phyloP scores from a whole-genome alignment of 2,113 vertebrate genomes.

The Pomatostomus ruficeps region DNA sequence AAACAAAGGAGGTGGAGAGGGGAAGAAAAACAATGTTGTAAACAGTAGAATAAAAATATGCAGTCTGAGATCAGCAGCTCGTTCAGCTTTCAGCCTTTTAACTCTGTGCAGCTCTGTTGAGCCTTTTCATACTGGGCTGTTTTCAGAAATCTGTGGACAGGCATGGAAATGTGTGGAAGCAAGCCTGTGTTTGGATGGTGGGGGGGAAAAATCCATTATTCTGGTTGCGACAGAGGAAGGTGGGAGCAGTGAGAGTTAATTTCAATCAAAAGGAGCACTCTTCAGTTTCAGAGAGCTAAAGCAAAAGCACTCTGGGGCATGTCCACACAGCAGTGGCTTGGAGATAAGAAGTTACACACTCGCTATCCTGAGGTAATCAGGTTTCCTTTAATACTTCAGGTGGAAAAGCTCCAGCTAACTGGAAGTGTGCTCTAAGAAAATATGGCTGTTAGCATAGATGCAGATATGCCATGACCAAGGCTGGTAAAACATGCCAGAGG shows the following conservation, averaged over 20 bases:
- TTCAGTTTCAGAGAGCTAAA: background rate
- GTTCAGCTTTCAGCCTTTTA: constrained; percentile 13
- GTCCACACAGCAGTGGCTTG: background rate
- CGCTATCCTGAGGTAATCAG: background rate
- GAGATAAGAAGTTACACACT: background rate
- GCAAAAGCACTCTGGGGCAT: background rate
- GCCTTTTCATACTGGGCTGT: background rate
- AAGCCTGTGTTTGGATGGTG: background rate
- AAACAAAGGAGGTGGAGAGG: background rate
- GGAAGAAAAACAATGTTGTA: background rate
- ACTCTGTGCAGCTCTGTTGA: background rate
- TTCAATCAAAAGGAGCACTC: background rate
- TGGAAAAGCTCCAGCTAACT: background rate
- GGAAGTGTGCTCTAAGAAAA: background rate
- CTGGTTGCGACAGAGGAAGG: background rate
- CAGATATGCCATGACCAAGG: background rate
- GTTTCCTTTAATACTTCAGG: background rate
- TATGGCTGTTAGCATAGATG: background rate
- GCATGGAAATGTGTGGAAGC: background rate
- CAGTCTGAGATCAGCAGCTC: constrained; percentile 1
- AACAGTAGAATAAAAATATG: constrained; percentile 15
- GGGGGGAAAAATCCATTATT: background rate
- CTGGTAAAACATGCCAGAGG: background rate
- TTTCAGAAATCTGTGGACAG: constrained; percentile 30
- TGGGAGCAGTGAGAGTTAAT: background rate